Conservation (phyloP, 1,140 invertebrate genomes). For the Spodoptera litura region DNA sequence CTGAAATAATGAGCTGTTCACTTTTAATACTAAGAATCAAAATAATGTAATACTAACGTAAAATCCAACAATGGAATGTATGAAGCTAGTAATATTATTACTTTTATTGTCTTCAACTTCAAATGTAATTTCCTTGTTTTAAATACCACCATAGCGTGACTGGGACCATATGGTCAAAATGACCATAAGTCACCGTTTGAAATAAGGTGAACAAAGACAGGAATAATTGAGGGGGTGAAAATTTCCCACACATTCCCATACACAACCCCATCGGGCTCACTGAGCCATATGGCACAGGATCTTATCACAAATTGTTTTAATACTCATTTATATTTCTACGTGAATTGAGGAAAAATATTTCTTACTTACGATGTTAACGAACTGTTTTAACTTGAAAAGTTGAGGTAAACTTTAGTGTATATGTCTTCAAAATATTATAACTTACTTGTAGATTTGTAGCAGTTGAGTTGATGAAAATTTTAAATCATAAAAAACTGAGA, state of each 20-base stretch:
- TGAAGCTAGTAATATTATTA: background rate
- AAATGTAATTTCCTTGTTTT: slow-evolving; percentile 21
- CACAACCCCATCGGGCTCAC: slow-evolving; percentile 55
- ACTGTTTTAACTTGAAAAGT: too few relatives aligned
- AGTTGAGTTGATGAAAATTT: too few relatives aligned
- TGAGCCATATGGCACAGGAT: slow-evolving; percentile 70
- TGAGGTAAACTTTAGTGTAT: too few relatives aligned
- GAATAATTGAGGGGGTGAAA: slow-evolving; percentile 71
- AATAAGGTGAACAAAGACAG: slow-evolving; percentile 66
- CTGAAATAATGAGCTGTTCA: too few relatives aligned
- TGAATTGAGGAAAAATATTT: background rate
- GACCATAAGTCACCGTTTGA: slow-evolving; percentile 76
- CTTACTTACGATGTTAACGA: too few relatives aligned
- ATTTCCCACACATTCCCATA: slow-evolving; percentile 78
- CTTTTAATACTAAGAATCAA: too few relatives aligned
- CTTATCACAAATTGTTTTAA: slow-evolving; percentile 53
- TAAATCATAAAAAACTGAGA: too few relatives aligned
- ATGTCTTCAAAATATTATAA: too few relatives aligned
- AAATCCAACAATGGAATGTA: too few relatives aligned
- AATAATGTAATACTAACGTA: too few relatives aligned
- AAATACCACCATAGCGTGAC: slow-evolving; percentile 51
- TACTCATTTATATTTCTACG: background rate
- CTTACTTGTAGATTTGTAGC: too few relatives aligned
- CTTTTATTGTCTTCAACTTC: slow-evolving; percentile 20
- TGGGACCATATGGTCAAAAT: slow-evolving; percentile 67